phyloP scores from a whole-genome alignment of 2,113 vertebrate genomes.

The Misgurnus anguillicaudatus region DNA sequence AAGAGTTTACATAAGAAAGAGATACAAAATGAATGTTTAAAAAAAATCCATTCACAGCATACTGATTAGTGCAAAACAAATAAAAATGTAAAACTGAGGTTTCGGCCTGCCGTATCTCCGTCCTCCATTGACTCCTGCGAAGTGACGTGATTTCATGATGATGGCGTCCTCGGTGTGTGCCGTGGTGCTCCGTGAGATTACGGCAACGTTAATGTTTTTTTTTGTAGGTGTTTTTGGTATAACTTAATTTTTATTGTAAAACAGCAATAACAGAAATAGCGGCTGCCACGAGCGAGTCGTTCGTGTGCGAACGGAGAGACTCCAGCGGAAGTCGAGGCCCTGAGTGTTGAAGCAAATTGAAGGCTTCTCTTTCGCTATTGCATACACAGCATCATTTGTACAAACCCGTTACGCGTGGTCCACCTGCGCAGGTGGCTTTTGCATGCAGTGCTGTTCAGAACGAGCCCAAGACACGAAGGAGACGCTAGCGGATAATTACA shows the following conservation, averaged over 20 bases:
- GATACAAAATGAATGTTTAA: neutral
- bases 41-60: neutral
- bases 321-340: conserved; percentile 51
- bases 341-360: conserved; percentile 57
- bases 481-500: neutral
- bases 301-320: conserved; percentile 12
- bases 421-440: conserved; percentile 47
- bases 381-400: conserved; percentile 53
- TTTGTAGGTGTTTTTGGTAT: conserved; percentile 3
- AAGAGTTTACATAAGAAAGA: neutral
- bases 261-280: conserved; percentile 6
- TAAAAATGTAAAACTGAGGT: neutral
- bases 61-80: neutral
- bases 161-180: neutral
- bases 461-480: conserved; percentile 29
- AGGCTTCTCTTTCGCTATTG: conserved; percentile 53
- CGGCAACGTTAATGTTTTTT: neutral
- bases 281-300: neutral
- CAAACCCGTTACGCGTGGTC: conserved; percentile 30
- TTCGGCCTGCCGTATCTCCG: neutral
- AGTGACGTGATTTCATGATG: neutral
- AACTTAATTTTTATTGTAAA: neutral
- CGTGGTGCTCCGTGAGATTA: neutral
- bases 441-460: conserved; percentile 49
- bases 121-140: conserved; percentile 2